Percentiles rank a stretch among this genome's conserved stretches.
These are phyloP conservation scores for Latheticus oryzae DNA, from an alignment of 2,888 invertebrate genomes.

Conservation along the genomic window DNA sequence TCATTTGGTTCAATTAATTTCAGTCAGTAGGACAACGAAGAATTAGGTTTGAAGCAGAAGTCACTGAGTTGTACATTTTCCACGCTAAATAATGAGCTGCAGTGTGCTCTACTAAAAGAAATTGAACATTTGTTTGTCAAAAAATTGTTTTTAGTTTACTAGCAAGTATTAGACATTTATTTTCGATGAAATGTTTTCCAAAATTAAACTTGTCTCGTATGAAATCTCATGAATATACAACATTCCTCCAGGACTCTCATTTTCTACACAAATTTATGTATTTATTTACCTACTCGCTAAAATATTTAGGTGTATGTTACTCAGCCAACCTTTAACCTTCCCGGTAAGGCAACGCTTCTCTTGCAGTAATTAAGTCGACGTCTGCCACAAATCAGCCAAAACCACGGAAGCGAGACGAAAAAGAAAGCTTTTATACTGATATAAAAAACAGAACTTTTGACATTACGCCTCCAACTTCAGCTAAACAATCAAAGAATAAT, in stretches of 20 bases:
- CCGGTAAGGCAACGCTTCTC: constrained; percentile 3
- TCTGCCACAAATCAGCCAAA: constrained; percentile 4
- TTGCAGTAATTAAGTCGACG: constrained; percentile 5
- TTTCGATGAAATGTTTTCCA: too few species aligned
- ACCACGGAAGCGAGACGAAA: too few species aligned
- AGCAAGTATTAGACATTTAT: too few species aligned
- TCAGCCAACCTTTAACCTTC: constrained; percentile 11
- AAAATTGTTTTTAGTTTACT: too few species aligned
- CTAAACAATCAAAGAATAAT: too few species aligned
- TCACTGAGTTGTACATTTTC: constrained; percentile 11
- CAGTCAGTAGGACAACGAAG: constrained; percentile 6
- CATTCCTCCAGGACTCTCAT: constrained; percentile 10
- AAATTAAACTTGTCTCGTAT: too few species aligned
- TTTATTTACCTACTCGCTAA: constrained; percentile 25
- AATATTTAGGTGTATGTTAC: constrained; percentile 29
- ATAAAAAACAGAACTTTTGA: constrained; percentile 5
- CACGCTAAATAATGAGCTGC: constrained; percentile 2
- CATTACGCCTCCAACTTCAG: constrained; percentile 5
- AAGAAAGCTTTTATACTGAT: too few species aligned
- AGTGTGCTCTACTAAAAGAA: too few species aligned
- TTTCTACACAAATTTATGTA: constrained; percentile 26
- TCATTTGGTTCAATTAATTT: constrained; percentile 26
- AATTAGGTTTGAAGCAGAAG: constrained; percentile 13
- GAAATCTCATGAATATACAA: constrained; percentile 18
- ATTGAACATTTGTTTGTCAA: too few species aligned